Evolutionary conservation across 2,797 vertebrate species (phyloP).

Genomic region (Phrynocephalus forsythii): DNA sequence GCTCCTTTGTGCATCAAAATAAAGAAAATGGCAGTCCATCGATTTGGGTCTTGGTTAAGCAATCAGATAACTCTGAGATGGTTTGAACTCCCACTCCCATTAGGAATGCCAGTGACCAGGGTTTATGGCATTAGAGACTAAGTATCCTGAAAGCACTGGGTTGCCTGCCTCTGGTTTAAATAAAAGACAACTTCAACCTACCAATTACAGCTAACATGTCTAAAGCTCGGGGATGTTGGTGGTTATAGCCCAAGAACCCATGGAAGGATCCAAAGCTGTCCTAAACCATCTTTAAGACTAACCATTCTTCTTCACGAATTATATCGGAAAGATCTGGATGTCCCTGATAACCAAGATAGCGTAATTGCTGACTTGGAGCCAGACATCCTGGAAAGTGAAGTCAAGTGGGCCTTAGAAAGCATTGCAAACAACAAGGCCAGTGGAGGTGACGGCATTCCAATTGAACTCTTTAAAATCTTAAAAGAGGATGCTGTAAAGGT

Average conservation of each 20-base stretch:
- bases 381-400: no score
- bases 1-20: background rate
- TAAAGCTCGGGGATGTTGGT: background rate
- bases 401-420: no score
- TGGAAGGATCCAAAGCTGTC: background rate
- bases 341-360: no score
- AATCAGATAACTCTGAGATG: background rate
- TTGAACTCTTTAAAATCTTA: no score
- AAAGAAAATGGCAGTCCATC: background rate
- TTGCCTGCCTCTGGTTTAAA: background rate
- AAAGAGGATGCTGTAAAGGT: no score
- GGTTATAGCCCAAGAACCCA: background rate
- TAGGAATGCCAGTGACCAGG: background rate
- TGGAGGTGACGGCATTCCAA: no score
- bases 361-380: no score
- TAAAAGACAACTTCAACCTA: background rate
- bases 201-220: background rate
- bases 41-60: background rate
- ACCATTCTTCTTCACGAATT: background rate
- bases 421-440: no score
- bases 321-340: no score
- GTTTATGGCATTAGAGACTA: no score
- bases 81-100: background rate
- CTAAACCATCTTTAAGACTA: background rate
- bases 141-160: no score